phyloP scores from a whole-genome alignment of 2,113 vertebrate species.

The Phyllostomus hastatus region DNA sequence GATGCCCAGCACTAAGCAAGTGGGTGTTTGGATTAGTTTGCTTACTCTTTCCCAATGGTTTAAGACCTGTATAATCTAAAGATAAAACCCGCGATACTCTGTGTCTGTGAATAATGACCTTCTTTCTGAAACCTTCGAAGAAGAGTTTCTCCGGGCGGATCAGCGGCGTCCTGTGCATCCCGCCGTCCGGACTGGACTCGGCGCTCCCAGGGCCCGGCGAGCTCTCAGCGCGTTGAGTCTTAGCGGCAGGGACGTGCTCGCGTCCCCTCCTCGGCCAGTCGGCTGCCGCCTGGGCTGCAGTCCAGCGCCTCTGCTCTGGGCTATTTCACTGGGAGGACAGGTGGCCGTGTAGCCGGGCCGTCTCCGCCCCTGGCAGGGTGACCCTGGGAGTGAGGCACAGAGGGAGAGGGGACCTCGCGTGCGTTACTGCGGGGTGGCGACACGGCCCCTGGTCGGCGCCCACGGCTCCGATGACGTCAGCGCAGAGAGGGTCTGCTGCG shows the following conservation, averaged over 20 bases:
- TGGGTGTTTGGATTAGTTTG: not conserved
- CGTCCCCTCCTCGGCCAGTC: not conserved
- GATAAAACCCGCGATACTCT: not conserved
- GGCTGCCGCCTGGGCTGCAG: not conserved
- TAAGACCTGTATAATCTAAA: not conserved
- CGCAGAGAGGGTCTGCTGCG: not conserved
- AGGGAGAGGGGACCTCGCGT: not conserved
- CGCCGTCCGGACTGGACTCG: not conserved
- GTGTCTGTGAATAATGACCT: not conserved
- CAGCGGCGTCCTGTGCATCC: not conserved
- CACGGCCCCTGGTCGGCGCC: not conserved
- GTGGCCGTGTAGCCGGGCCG: not conserved
- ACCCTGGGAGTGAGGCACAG: no score
- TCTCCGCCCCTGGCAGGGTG: not conserved
- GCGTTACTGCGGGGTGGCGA: not conserved
- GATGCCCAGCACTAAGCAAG: not conserved
- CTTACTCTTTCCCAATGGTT: conserved; percentile 6
- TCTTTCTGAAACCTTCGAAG: not conserved
- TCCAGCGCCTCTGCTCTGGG: not conserved
- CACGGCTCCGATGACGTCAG: not conserved
- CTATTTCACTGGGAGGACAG: not conserved
- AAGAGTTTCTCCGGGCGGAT: not conserved
- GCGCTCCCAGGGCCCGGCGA: not conserved
- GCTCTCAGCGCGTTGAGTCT: not conserved
- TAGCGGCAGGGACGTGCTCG: no score